Evolutionary conservation across 1,140 invertebrate genomes (phyloP).

Genomic region (Physella acuta): DNA sequence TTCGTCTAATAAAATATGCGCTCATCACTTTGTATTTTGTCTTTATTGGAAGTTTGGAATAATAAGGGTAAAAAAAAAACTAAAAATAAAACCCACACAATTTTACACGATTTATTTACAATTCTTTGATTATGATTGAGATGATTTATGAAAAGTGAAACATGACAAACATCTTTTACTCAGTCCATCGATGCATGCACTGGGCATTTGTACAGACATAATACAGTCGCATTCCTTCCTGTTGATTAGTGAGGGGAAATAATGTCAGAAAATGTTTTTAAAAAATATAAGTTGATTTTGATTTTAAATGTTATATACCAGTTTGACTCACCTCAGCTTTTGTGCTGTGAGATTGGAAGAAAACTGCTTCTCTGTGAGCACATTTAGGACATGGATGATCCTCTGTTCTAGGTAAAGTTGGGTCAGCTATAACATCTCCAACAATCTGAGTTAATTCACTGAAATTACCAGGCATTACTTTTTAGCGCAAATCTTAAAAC

Average conservation of each 20-base stretch:
- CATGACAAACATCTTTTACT: too few relatives aligned
- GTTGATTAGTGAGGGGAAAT: slow-evolving; percentile 37
- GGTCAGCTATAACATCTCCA: slow-evolving; percentile 95
- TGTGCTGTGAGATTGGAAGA: slow-evolving; percentile 91
- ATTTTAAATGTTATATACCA: background rate
- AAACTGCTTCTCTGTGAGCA: slow-evolving; percentile 86
- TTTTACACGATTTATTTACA: too few relatives aligned
- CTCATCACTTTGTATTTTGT: too few relatives aligned
- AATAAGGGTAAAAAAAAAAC: too few relatives aligned
- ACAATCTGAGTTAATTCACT: slow-evolving; percentile 97
- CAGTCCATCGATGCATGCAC: slow-evolving; percentile 96
- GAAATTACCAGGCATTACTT: too few relatives aligned
- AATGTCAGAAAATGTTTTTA: background rate
- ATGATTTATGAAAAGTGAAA: too few relatives aligned
- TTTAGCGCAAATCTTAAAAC: background rate
- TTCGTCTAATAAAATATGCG: too few relatives aligned
- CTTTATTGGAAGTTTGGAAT: too few relatives aligned
- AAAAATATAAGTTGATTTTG: too few relatives aligned
- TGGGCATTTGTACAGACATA: slow-evolving; percentile 94
- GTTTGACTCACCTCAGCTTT: slow-evolving; percentile 74
- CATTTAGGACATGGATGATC: slow-evolving; percentile 98
- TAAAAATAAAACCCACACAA: too few relatives aligned
- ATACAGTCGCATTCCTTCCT: slow-evolving; percentile 98
- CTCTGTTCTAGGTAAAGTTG: slow-evolving; percentile 94
- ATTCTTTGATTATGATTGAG: too few relatives aligned